A percentile compares a stretch with the other conserved stretches of the same genome.
These are phyloP conservation scores for Drosophila prolongata DNA, from an alignment of 2,888 invertebrate species.

Conservation along the genomic window DNA sequence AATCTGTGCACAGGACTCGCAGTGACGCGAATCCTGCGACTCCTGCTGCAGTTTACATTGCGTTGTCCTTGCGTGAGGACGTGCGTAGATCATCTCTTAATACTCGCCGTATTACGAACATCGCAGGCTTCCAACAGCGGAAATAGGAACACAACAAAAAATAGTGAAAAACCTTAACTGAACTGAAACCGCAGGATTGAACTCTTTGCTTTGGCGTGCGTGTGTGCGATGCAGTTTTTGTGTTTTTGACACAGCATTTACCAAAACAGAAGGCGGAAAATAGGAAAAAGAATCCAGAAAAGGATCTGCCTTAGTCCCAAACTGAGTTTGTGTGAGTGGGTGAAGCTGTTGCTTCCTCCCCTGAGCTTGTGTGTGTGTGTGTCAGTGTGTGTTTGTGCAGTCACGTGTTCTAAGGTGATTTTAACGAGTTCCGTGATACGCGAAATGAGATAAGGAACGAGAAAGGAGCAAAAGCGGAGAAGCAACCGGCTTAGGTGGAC, in stretches of 20 bases:
- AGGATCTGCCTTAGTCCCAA: constrained; percentile 35
- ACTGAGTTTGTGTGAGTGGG: constrained; percentile 35
- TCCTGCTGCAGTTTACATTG: constrained; percentile 69
- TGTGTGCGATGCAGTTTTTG: constrained; percentile 48
- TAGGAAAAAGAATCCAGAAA: constrained; percentile 37
- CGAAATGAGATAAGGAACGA: constrained; percentile 71
- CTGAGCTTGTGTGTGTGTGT: constrained; percentile 15
- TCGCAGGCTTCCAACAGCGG: constrained; percentile 2
- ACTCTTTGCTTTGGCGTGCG: constrained; percentile 20
- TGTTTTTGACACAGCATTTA: constrained; percentile 56
- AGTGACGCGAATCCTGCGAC: constrained; percentile 32
- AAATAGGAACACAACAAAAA: constrained; percentile 24
- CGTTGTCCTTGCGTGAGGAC: constrained; percentile 73
- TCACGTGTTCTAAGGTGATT: constrained; percentile 79
- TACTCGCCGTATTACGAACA: not conserved
- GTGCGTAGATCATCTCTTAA: constrained; percentile 38
- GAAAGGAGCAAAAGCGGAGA: constrained; percentile 17
- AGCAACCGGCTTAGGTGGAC: constrained; percentile 31
- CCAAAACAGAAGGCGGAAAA: constrained; percentile 26
- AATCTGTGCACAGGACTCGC: constrained; percentile 43
- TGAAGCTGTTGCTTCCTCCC: constrained; percentile 43
- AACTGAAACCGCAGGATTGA: constrained; percentile 27
- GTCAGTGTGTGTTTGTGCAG: constrained; percentile 59
- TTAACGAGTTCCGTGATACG: constrained; percentile 80
- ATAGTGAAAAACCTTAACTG: constrained; percentile 11